Conservation (phyloP, 2,797 vertebrate genomes). For the Acanthornis magna region DNA sequence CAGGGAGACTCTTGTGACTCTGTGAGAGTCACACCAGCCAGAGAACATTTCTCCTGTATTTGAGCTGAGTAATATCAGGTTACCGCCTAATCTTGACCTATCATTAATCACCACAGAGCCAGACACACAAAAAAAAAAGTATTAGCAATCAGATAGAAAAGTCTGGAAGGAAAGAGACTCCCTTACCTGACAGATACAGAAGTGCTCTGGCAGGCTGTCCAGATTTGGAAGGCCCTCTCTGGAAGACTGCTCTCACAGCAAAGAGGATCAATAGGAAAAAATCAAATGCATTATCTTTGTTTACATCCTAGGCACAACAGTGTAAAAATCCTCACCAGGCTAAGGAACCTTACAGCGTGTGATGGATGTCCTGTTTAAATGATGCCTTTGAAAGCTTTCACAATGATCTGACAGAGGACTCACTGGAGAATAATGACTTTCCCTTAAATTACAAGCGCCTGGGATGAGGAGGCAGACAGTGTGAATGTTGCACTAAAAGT, state of each 20-base stretch:
- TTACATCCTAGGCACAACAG: slow-evolving; percentile 68
- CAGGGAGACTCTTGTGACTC: neutral
- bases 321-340: slow-evolving; percentile 61
- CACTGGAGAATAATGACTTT: slow-evolving; percentile 77
- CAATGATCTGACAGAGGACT: slow-evolving; percentile 65
- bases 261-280: slow-evolving; percentile 74
- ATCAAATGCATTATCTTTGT: slow-evolving; percentile 77
- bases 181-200: slow-evolving; percentile 4
- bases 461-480: slow-evolving; percentile 62
- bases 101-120: slow-evolving; percentile 48
- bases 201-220: slow-evolving; percentile 30
- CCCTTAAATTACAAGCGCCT: slow-evolving; percentile 69
- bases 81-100: neutral
- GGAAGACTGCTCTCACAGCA: slow-evolving; percentile 30
- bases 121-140: neutral
- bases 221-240: slow-evolving; percentile 29
- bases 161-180: neutral
- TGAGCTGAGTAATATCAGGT: slow-evolving; percentile 11
- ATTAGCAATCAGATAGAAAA: neutral
- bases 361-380: slow-evolving; percentile 74
- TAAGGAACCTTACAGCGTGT: slow-evolving; percentile 7
- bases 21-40: neutral
- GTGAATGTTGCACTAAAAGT: slow-evolving; percentile 56
- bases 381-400: slow-evolving; percentile 74
- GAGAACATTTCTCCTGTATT: neutral